Evolutionary conservation across 2,113 vertebrate species (phyloP), one percentile per base, ranked within the genome.

Genomic region (Mus spicilegus): DNA sequence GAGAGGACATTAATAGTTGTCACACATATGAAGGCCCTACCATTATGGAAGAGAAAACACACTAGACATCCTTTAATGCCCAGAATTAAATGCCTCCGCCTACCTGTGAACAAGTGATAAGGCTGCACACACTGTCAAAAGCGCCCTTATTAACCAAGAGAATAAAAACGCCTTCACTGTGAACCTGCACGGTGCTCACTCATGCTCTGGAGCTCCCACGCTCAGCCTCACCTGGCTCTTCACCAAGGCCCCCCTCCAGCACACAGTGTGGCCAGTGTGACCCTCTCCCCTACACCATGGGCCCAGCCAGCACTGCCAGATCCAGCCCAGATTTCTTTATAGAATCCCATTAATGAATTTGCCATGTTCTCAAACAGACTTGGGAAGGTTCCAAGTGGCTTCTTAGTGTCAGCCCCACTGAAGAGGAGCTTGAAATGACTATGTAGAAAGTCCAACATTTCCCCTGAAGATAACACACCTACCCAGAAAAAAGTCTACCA

Each of bases 211-310:
- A 97, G 97, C 88, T 92, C 88, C 88, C 14, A 96, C 33, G 91
- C 75, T 78, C 78, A 39, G 63, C 11, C 33, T 28, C 94, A 85
- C 24, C 89, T 96, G 30, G 58, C 94, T 96, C 96, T 89, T 94
- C 94, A 95, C 92, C 65, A 14, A 93, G 95, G 92, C 33, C 22
- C 30, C 5, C 95, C 96, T 97, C 95, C 91, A 95, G 94, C 95
- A 97, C 97, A 97, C 93, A 90, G 96, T 90, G 95, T 96, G 96
- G 97, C 94, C 95, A 95, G 94, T 89, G 91, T 17, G 87, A 94
- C 96, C 95, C 96, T 93, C 36, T 97, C 96, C 95, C 97, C 95
- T 92, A 95, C n/a, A 87, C 80, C 4, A 19, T 84, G 56, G 96
- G 94, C 24, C 36, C 0, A 7, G 88, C 87, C 95, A 73, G 36